Evolutionary conservation across 1,140 invertebrate genomes (phyloP), one percentile per base, ranked within the genome.

Genomic region (Cherax destructor): DNA sequence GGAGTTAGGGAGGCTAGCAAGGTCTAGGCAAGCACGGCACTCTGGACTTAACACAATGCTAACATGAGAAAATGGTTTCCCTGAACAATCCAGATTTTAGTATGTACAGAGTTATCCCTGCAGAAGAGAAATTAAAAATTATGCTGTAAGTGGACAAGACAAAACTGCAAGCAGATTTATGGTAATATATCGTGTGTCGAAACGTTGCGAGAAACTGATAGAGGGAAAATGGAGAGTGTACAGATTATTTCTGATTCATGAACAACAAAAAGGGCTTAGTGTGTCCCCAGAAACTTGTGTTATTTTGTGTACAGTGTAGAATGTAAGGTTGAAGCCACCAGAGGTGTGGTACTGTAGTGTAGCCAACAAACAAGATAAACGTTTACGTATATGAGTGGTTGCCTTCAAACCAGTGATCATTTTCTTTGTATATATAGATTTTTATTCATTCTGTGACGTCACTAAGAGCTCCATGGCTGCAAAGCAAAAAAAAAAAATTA

Each of bases 271-370:
- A 83, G 78, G 87, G 83, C 61, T 61, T 83, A 47, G 74, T 52
- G 74, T 81, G 87, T 59, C 87, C 85, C 76, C 79, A 89, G 72
- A 84, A 85, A 84, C 83, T 91, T 74, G 76, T 91, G 88, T 91
- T 91, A 91, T 91, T 91, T 91, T 91, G 88, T 91, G 88, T 91
- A 91, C 88, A 91, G 88, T 91, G 81, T 91, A 91, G 88, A 61
- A 72, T 84, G 83, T 91, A 91, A 91, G 88, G 47, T 52, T 84
- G 65, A 69, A 47, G n/a, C 74, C 56, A 24, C 74, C 83, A 72
- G 41, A n/a, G 21, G 59, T 18, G 74, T 85, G 83, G 88, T 65
- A 76, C n/a, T 13, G 24, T 84, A 85, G 77, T 79, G 83, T 91
- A 91, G 83, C 84, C 83, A 83, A 85, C 85, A 79, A 83, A 91